Percentiles rank a stretch among this genome's conserved stretches.
These are phyloP conservation scores for Thalassarche chlororhynchos DNA, from an alignment of 2,113 vertebrate species.

Conservation along the genomic window DNA sequence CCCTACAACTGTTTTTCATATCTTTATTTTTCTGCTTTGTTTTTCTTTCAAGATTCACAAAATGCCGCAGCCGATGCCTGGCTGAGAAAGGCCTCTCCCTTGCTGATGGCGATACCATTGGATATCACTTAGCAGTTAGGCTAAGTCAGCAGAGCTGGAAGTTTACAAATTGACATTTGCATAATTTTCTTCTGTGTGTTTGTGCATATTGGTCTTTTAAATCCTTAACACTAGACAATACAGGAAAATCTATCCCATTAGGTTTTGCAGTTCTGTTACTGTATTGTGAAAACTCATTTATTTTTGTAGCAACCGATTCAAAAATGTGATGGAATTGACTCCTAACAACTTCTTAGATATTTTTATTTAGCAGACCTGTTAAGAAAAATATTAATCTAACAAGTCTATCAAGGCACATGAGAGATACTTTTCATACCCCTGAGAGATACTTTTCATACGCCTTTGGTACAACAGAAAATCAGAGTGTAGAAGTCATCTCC, in stretches of 20 bases:
- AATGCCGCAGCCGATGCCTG: neutral
- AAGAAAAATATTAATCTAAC: neutral
- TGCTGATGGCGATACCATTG: neutral
- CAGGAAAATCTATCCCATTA: neutral
- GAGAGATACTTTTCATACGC: no score
- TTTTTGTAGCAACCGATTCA: neutral
- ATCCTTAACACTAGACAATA: neutral
- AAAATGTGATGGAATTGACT: neutral
- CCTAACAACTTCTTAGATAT: neutral
- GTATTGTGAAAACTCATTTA: neutral
- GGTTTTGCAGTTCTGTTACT: neutral
- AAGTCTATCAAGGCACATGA: neutral
- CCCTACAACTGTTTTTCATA: neutral
- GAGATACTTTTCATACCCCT: neutral
- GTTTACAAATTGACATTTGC: neutral
- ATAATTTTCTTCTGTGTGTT: neutral
- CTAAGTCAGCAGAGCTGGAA: neutral
- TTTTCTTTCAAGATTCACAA: neutral
- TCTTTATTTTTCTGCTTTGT: neutral
- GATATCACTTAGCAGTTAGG: neutral
- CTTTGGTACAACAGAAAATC: neutral
- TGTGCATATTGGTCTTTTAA: neutral
- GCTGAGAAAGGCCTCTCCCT: neutral
- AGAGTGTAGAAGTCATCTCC: neutral
- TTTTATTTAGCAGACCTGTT: no score